Evolutionary conservation across 2,797 vertebrate genomes (phyloP).

Genomic region (Salmo trutta): DNA sequence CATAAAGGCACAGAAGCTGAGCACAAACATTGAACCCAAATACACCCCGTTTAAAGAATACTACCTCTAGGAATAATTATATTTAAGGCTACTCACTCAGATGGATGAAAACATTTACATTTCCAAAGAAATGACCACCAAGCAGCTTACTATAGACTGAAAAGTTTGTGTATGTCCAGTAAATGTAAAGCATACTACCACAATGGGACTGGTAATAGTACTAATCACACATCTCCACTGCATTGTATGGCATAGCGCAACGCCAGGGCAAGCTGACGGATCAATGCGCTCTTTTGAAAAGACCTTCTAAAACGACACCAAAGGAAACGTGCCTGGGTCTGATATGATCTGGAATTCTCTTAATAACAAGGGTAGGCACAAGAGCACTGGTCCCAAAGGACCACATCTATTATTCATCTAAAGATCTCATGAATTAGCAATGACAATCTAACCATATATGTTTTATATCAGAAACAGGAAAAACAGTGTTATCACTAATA

Average conservation of each 20-base stretch:
- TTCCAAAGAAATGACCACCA: conserved; percentile 7
- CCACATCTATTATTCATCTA: conserved; percentile 78
- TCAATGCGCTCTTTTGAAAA: conserved; percentile 43
- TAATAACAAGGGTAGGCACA: conserved; percentile 69
- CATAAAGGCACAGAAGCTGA: background rate
- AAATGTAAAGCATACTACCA: background rate
- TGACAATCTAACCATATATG: conserved; percentile 72
- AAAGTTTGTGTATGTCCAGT: background rate
- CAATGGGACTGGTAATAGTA: background rate
- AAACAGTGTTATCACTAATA: conserved; percentile 51
- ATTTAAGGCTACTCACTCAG: background rate
- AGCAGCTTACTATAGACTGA: background rate
- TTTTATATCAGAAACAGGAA: conserved; percentile 73
- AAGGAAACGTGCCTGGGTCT: conserved; percentile 45
- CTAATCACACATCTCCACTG: conserved; percentile 16
- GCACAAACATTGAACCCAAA: background rate
- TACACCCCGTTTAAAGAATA: background rate
- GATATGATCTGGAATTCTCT: conserved; percentile 71
- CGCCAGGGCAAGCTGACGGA: conserved; percentile 45
- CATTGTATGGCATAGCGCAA: conserved; percentile 41
- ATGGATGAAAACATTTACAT: conserved; percentile 11
- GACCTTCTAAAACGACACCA: conserved; percentile 50
- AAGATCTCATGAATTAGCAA: conserved; percentile 75
- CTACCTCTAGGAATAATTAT: background rate
- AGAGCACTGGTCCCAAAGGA: conserved; percentile 71